Evolutionary conservation across 2,888 invertebrate genomes (phyloP).

Genomic region (Plagiodera versicolora): DNA sequence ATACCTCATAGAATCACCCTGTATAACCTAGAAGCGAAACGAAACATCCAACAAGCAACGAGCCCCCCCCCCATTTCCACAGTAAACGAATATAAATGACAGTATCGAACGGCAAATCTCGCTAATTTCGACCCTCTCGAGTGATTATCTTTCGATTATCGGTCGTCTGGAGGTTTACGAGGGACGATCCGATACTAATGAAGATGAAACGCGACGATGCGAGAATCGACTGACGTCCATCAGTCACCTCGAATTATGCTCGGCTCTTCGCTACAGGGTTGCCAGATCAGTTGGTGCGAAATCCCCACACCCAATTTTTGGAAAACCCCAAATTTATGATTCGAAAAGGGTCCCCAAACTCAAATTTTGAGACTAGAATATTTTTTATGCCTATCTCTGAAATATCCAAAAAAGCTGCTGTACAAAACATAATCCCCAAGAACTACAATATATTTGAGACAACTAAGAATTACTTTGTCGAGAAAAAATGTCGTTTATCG

Average conservation of each 20-base stretch:
- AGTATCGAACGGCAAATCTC: conserved; percentile 53
- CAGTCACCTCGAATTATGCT: conserved; percentile 4
- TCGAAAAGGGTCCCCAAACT: too few species aligned
- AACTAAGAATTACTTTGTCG: too few species aligned
- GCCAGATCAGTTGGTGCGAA: too few species aligned
- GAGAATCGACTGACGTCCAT: conserved; percentile 11
- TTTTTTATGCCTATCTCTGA: too few species aligned
- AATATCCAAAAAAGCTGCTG: too few species aligned
- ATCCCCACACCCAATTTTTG: too few species aligned
- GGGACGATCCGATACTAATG: conserved; percentile 20
- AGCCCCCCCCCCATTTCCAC: conserved; percentile 15
- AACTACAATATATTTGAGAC: too few species aligned
- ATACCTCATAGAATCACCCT: neutral
- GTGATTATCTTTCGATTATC: conserved; percentile 51
- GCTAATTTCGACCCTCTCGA: conserved; percentile 50
- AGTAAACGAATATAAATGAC: conserved; percentile 54
- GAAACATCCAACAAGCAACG: neutral
- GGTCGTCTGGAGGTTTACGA: conserved; percentile 41
- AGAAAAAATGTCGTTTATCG: too few species aligned
- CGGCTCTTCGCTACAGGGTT: neutral
- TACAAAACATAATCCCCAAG: too few species aligned
- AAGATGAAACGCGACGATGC: conserved; percentile 18
- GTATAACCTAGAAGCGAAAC: neutral
- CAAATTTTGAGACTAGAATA: too few species aligned
- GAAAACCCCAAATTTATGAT: too few species aligned